Evolutionary conservation across 2,113 vertebrate genomes (phyloP), one percentile per base, ranked within the genome.

Genomic region (Microcebus murinus): DNA sequence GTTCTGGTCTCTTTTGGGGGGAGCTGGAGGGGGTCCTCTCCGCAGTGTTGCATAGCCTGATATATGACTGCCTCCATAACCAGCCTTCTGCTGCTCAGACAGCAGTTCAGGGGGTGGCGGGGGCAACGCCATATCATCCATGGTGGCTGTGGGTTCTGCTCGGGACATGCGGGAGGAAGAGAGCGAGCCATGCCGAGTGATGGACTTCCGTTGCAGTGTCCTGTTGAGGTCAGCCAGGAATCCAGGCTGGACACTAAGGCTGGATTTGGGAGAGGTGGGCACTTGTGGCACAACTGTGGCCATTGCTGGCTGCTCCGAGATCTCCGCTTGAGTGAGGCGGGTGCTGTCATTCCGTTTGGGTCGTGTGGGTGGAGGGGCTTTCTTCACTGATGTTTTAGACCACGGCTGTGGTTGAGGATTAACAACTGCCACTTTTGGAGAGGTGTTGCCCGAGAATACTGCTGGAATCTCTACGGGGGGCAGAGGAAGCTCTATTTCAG

Each of bases 11-110:
- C 99, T 99, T 93, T 99, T 99, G 13, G 99, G 99, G 21, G 99
- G 99, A 0, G 99, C 98, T 0, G 99, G 99, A 1, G 99, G 99
- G 0, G 99, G 99, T 31, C 99, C 99, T 86, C 99, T 98, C 97
- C 99, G 98, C 97, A 99, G 94, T 0, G 99, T 99, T 98, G 99
- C 99, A 99, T 99, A 99, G 99, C 99, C 99, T 15, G 99, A 99
- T 98, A 99, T 99, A 52, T 99, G 99, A 81, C 98, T 98, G 45
- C 99, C 99, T 95, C 98, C 98, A 39, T 98, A 99, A 90, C 98
- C 94, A 17, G 98, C 98, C 8, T 97, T 98, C 95, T 99, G 99
- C 39, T 98, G 98, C 42, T 99, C 99, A 34, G 98, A 98, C 45
- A 99, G 99, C 97, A 99, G 99, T 98, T 99, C 99, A 0, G 99